Evolutionary conservation across 1,140 invertebrate species (phyloP).

Genomic region (fruit fly (Drosophila melanogaster)): DNA sequence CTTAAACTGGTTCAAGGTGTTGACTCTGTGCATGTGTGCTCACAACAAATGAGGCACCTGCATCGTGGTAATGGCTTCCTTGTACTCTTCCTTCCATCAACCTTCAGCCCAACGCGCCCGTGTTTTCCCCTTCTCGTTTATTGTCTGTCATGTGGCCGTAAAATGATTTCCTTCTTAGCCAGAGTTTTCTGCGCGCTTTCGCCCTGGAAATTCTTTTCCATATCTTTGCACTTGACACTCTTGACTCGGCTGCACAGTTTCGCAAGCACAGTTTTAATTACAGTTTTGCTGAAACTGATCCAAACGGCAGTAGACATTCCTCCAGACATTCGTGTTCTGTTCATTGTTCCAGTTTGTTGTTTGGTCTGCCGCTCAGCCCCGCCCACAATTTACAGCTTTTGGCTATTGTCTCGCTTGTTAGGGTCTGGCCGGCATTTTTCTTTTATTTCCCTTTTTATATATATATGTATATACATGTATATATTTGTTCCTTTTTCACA

Average conservation of each 20-base stretch:
- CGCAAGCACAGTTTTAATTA: constrained; percentile 65
- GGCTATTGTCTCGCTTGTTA: constrained; percentile 79
- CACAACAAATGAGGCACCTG: constrained; percentile 35
- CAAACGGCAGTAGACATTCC: constrained; percentile 36
- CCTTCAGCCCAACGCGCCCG: constrained; percentile 16
- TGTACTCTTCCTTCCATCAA: constrained; percentile 39
- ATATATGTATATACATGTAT: neutral
- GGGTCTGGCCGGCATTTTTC: constrained; percentile 57
- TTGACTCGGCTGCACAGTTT: constrained; percentile 47
- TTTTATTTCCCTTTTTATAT: constrained; percentile 22
- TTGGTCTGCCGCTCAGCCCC: constrained; percentile 18
- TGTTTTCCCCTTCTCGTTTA: constrained; percentile 52
- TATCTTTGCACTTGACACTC: constrained; percentile 74
- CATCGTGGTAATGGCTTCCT: constrained; percentile 65
- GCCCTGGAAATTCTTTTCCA: constrained; percentile 61
- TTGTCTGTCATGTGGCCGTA: constrained; percentile 77
- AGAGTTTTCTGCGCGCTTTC: constrained; percentile 6
- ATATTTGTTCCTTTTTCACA: constrained; percentile 42
- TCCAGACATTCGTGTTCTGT: constrained; percentile 29
- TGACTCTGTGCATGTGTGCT: constrained; percentile 65
- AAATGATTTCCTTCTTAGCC: constrained; percentile 74
- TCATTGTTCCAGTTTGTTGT: constrained; percentile 62
- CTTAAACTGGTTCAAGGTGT: constrained; percentile 80
- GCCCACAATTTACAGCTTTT: constrained; percentile 66
- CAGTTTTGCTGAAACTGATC: constrained; percentile 50